phyloP scores from a whole-genome alignment of 2,888 invertebrate species.

The Stomorhina lunata region DNA sequence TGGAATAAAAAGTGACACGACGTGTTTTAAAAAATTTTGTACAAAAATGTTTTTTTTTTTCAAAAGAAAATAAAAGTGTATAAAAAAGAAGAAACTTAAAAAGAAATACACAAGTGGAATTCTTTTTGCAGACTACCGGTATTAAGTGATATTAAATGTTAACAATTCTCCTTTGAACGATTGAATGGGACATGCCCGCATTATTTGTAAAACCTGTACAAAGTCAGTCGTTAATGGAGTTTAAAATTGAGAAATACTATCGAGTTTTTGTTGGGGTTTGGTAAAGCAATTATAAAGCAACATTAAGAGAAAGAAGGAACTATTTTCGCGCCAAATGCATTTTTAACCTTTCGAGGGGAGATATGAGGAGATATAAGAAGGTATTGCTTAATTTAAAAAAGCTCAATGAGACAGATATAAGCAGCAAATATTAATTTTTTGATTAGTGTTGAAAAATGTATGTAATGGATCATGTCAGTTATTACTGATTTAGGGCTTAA shows the following conservation, averaged over 20 bases:
- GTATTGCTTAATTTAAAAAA: too few species aligned
- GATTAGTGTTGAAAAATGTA: too few species aligned
- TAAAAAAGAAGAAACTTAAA: conserved; percentile 6
- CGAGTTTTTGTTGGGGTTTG: background rate
- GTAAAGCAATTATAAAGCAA: conserved; percentile 54
- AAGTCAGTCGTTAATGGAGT: background rate
- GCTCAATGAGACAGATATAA: too few species aligned
- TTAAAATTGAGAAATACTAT: conserved; percentile 7
- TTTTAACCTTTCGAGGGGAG: conserved; percentile 21
- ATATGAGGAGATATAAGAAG: background rate
- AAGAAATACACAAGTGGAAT: conserved; percentile 5
- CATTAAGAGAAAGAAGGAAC: conserved; percentile 15
- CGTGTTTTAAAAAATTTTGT: conserved; percentile 20
- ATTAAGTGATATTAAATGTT: conserved; percentile 53
- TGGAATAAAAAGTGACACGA: background rate
- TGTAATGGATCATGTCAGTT: too few species aligned
- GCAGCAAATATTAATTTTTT: too few species aligned
- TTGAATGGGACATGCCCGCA: background rate
- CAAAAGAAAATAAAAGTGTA: conserved; percentile 34
- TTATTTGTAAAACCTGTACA: conserved; percentile 10
- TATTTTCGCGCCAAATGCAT: conserved; percentile 26
- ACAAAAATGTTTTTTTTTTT: conserved; percentile 12
- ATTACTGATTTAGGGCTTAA: too few species aligned
- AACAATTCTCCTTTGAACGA: conserved; percentile 14
- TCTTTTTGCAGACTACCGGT: conserved; percentile 40